A percentile compares a stretch with the other conserved stretches of the same genome.
phyloP scores from a whole-genome alignment of 1,140 invertebrate genomes.

The Hylaeus anthracinus region DNA sequence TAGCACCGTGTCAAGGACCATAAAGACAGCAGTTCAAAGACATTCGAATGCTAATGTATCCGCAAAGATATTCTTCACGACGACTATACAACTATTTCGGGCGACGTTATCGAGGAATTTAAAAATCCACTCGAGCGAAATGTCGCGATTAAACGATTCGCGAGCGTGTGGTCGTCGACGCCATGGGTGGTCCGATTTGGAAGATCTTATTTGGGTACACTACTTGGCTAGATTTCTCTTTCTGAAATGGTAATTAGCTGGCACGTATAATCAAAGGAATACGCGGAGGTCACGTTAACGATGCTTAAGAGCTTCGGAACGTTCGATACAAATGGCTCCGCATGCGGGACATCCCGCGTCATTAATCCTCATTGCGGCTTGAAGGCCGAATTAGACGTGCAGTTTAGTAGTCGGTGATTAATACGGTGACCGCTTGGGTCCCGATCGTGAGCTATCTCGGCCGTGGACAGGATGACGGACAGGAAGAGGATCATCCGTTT shows the following conservation, averaged over 20 bases:
- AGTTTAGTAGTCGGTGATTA: constrained; percentile 67
- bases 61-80: no score
- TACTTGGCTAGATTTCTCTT: neutral
- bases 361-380: constrained; percentile 77
- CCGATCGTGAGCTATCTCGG: constrained; percentile 57
- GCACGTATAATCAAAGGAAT: constrained; percentile 62
- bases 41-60: neutral
- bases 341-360: constrained; percentile 67
- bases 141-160: constrained; percentile 37
- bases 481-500: constrained; percentile 53
- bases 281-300: constrained; percentile 53
- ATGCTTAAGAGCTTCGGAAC: constrained; percentile 62
- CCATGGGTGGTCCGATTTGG: constrained; percentile 46
- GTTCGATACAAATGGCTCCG: constrained; percentile 69
- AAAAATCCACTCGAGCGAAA: neutral
- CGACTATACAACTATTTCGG: neutral
- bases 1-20: no score
- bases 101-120: constrained; percentile 2
- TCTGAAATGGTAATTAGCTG: constrained; percentile 61
- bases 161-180: constrained; percentile 42
- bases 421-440: constrained; percentile 56
- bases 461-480: constrained; percentile 64
- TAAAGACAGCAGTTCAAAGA: neutral
- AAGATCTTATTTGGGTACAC: constrained; percentile 32
- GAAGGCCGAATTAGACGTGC: constrained; percentile 72